These are phyloP conservation scores for Aegithalos caudatus DNA, from an alignment of 2,113 vertebrate species.

Conservation along the genomic window DNA sequence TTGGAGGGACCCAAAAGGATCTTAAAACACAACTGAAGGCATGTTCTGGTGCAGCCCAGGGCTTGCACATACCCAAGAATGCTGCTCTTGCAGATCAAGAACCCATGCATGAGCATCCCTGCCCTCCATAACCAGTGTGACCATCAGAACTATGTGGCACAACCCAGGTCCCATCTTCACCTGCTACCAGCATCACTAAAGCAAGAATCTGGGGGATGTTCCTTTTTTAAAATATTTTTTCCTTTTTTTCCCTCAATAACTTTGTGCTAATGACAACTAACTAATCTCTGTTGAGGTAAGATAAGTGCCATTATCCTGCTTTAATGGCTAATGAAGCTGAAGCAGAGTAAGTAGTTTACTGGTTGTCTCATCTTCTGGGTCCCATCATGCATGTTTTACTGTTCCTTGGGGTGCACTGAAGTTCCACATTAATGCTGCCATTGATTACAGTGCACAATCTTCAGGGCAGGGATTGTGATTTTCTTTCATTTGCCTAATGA, in stretches of 20 bases:
- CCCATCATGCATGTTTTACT: slow-evolving; percentile 40
- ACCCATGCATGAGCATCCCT: accelerated
- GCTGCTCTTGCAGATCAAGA: background rate
- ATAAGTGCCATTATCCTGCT: slow-evolving; percentile 21
- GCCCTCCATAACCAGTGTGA: background rate
- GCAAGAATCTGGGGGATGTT: background rate
- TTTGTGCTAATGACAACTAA: background rate
- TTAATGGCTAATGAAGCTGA: slow-evolving; percentile 36
- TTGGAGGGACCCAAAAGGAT: background rate
- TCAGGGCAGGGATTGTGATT: slow-evolving; percentile 35
- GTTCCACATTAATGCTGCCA: slow-evolving; percentile 30
- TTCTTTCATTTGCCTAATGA: slow-evolving; percentile 45
- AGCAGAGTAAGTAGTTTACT: slow-evolving; percentile 44
- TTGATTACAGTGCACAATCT: slow-evolving; percentile 42
- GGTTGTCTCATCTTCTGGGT: slow-evolving; percentile 22
- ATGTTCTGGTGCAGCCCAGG: background rate
- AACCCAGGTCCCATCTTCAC: accelerated
- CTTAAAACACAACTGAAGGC: background rate
- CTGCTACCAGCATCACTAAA: background rate
- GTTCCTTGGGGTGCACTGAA: background rate
- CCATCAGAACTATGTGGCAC: accelerated
- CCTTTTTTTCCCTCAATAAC: background rate
- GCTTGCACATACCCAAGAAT: accelerated
- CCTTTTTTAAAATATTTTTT: background rate
- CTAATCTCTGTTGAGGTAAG: background rate